Conservation (phyloP, 1,140 invertebrate species). For the Drosophila busckii region DNA sequence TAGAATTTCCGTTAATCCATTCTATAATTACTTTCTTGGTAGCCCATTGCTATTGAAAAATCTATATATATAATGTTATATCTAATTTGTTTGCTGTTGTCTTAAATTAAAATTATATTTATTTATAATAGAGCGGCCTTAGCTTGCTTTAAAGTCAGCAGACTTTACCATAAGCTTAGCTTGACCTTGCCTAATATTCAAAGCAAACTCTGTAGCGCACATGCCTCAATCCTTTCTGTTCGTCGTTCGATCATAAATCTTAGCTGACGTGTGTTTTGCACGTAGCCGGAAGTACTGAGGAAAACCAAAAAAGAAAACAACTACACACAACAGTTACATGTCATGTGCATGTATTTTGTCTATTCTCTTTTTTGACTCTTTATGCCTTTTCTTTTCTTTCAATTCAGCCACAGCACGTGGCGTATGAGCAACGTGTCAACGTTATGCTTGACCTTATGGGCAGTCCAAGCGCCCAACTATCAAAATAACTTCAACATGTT, state of each 20-base stretch:
- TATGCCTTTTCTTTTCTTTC: slow-evolving; percentile 4
- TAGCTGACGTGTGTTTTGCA: slow-evolving; percentile 48
- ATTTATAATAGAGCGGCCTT: too few species aligned
- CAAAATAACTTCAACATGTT: slow-evolving; percentile 36
- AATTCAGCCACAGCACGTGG: slow-evolving; percentile 34
- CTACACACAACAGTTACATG: slow-evolving; percentile 18
- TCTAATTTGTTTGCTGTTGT: too few species aligned
- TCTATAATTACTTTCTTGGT: too few species aligned
- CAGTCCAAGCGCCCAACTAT: slow-evolving; percentile 16
- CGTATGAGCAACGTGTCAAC: slow-evolving; percentile 23
- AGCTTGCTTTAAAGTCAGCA: too few species aligned
- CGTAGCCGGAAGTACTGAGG: slow-evolving; percentile 38
- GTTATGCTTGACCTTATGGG: slow-evolving; percentile 37
- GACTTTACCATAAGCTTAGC: too few species aligned
- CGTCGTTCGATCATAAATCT: slow-evolving; percentile 58
- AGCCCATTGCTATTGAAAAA: too few species aligned
- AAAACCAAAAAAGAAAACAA: slow-evolving; percentile 5
- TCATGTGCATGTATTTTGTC: slow-evolving; percentile 19
- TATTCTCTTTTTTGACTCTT: slow-evolving; percentile 26
- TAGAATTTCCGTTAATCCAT: too few species aligned
- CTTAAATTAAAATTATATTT: too few species aligned
- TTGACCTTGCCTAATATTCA: too few species aligned
- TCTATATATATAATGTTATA: too few species aligned
- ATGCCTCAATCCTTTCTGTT: slow-evolving; percentile 26
- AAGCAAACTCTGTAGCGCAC: too few species aligned